Conservation (phyloP, 2,797 vertebrate species). For the Falco berigora region DNA sequence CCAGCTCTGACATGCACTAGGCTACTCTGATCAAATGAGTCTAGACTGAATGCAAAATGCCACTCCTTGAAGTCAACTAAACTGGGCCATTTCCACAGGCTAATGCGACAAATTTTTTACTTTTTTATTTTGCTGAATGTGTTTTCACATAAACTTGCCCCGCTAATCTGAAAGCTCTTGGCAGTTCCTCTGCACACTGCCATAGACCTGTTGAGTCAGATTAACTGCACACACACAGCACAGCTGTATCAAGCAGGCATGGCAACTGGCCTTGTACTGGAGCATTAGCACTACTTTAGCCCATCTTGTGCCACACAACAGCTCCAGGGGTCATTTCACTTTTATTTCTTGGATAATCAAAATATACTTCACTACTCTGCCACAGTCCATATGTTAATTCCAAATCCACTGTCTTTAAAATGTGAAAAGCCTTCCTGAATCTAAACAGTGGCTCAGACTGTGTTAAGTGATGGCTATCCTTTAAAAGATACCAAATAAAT, state of each 20-base stretch:
- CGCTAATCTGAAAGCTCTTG: background rate
- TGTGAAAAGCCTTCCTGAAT: background rate
- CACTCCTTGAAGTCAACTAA: background rate
- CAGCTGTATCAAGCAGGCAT: background rate
- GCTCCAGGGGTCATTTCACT: background rate
- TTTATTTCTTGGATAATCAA: background rate
- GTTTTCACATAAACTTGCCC: background rate
- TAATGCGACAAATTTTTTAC: background rate
- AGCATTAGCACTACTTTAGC: background rate
- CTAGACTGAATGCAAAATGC: conserved; percentile 10
- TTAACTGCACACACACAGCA: background rate
- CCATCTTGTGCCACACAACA: background rate
- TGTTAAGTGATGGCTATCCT: background rate
- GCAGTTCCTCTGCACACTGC: background rate
- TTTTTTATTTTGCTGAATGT: background rate
- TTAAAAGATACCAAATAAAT: background rate
- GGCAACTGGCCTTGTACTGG: background rate
- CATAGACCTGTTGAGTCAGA: background rate
- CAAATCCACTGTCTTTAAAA: background rate
- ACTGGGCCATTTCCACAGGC: background rate
- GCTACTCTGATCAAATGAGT: background rate
- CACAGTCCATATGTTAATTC: background rate
- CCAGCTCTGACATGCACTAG: background rate
- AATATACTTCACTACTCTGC: background rate
- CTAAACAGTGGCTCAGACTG: background rate